Evolutionary conservation across 2,888 invertebrate genomes (phyloP).

Genomic region (Seira musarum): DNA sequence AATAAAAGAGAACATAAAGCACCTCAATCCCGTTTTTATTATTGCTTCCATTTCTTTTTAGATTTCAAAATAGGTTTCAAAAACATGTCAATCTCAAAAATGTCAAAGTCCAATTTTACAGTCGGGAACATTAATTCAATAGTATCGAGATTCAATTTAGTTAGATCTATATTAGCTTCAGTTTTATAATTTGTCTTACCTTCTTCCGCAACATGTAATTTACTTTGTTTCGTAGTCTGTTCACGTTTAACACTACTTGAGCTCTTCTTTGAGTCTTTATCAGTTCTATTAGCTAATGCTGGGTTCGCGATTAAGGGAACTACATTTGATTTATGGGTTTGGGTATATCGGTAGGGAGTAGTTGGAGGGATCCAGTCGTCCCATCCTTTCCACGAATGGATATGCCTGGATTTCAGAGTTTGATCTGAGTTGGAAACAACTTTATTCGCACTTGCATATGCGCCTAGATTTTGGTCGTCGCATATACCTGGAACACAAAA

Average conservation of each 20-base stretch:
- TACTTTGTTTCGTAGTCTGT: too few relatives aligned
- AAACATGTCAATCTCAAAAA: slow-evolving; percentile 62
- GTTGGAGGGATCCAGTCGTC: slow-evolving; percentile 40
- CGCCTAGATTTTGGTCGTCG: slow-evolving; percentile 33
- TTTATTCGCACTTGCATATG: slow-evolving; percentile 16
- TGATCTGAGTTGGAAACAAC: background rate
- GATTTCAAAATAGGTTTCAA: slow-evolving; percentile 45
- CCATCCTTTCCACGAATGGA: slow-evolving; percentile 46
- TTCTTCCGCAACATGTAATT: slow-evolving; percentile 12
- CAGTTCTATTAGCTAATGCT: too few relatives aligned
- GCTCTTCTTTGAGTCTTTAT: too few relatives aligned
- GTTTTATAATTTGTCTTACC: background rate
- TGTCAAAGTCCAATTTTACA: slow-evolving; percentile 56
- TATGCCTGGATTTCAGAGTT: background rate
- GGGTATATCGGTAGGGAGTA: background rate
- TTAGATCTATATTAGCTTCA: background rate
- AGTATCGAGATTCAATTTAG: background rate
- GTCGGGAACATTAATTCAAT: slow-evolving; percentile 35
- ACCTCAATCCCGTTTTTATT: too few relatives aligned
- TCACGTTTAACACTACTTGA: slow-evolving; percentile 10
- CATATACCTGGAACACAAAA: slow-evolving; percentile 49
- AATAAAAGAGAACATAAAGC: too few relatives aligned
- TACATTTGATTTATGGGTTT: too few relatives aligned
- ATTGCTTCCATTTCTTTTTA: slow-evolving; percentile 10
- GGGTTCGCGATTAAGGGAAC: too few relatives aligned